Base-by-base conservation (phyloP, 2,113 vertebrate genomes). In the Oreotrochilus melanogaster region DNA sequence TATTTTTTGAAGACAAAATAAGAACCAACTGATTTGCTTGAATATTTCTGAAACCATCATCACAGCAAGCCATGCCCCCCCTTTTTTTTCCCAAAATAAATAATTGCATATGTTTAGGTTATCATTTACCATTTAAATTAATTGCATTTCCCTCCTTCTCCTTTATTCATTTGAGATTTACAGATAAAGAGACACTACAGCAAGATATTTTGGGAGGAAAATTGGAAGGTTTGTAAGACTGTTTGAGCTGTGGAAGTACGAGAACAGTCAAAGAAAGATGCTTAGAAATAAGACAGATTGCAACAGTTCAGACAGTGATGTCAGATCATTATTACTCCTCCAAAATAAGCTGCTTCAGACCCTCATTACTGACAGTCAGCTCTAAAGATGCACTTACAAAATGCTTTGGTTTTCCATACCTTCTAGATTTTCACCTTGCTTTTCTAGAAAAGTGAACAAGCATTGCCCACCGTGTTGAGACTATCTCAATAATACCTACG, bases 161-260 rank as follows among this genome's bases (percentile, higher is more conserved):
- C 19, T 85, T 85, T 67, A 83, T 66, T 65, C 54, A 72, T 48
- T 62, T 50, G 31, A 86, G 86, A 70, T 75, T 91, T 69, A 92
- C 6, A 31, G 67, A 53, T 70, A 60, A 89, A 83, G 28, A 69
- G 14, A 61, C 25, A 81, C 62, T 81, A 72, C 43, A 92, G 66
- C 37, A 88, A 53, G 31, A 10, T 87, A 66, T 84, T 92, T 91
- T 79, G 85, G 88, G 92, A 96, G 14, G 43, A 93, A 62, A 35
- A 78, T 60, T 96, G 92, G 91, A 96, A 97, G 93, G 56, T 91
- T 72, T 58, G 21, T 83, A 91, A 88, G 74, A 87, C 79, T 62
- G n/a, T 64, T 94, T 89, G 80, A 72, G 56, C 66, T 89, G 28
- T 58, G 31, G 42, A 93, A 94, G 84, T 80, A 70, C 3, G 56